Percentiles rank a stretch among this genome's conserved stretches.
phyloP scores from a whole-genome alignment of 2,888 invertebrate genomes.

The Hecatera dysodea region DNA sequence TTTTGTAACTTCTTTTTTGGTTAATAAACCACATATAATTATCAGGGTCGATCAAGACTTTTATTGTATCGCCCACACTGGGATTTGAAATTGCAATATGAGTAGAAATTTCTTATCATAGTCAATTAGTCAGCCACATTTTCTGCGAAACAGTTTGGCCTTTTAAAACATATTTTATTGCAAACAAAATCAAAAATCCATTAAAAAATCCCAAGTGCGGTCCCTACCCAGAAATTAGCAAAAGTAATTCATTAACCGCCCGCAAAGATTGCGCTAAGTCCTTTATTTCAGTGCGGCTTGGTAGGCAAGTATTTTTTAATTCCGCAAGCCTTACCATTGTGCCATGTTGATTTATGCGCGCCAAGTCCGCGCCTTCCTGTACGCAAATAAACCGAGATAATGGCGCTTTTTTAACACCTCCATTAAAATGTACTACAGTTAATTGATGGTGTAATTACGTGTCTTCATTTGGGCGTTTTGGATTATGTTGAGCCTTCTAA shows the following conservation, averaged over 20 bases:
- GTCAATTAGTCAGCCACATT: background rate
- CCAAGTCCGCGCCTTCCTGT: conserved; percentile 67
- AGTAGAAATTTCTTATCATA: too few species aligned
- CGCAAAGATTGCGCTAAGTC: conserved; percentile 88
- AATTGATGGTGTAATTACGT: conserved; percentile 76
- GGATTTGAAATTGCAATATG: too few species aligned
- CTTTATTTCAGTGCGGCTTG: conserved; percentile 84
- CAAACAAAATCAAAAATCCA: background rate
- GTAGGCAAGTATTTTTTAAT: conserved; percentile 88
- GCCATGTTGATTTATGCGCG: conserved; percentile 85
- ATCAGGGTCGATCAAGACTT: too few species aligned
- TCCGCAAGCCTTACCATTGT: conserved; percentile 88
- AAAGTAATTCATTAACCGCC: conserved; percentile 89
- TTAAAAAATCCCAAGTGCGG: conserved; percentile 66
- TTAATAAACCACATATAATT: too few species aligned
- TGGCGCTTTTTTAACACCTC: conserved; percentile 86
- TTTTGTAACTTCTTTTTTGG: too few species aligned
- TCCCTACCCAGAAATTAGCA: conserved; percentile 84
- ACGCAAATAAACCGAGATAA: conserved; percentile 86
- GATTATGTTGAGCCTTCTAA: background rate
- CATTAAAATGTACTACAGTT: conserved; percentile 83
- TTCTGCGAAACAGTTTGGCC: background rate
- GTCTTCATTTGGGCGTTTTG: conserved; percentile 38
- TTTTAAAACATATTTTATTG: too few species aligned
- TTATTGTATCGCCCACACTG: too few species aligned